Percentiles rank a stretch among this genome's conserved stretches.
phyloP scores from a whole-genome alignment of 1,140 invertebrate genomes.

The Drosophila obscura region DNA sequence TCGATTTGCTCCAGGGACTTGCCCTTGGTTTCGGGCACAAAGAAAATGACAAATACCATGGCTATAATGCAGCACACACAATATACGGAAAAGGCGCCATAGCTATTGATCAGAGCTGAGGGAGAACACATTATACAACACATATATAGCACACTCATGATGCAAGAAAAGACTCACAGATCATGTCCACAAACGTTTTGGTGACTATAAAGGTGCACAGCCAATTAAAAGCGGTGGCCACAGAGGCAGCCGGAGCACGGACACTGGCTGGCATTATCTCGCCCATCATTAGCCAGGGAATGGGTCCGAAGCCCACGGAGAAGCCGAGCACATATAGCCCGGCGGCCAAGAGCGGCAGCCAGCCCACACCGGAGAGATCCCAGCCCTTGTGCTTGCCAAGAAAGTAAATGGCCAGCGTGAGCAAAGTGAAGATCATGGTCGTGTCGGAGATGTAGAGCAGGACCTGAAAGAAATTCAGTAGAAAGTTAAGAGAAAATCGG shows the following conservation, averaged over 20 bases:
- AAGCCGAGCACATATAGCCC: slow-evolving; percentile 93
- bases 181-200: slow-evolving; percentile 91
- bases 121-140: neutral
- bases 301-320: slow-evolving; percentile 95
- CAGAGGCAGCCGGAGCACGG: slow-evolving; percentile 91
- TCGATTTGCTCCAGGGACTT: slow-evolving; percentile 95
- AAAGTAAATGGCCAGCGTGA: slow-evolving; percentile 90
- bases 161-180: slow-evolving; percentile 64
- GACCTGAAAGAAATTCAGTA: slow-evolving; percentile 81
- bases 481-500: neutral
- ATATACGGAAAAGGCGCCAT: slow-evolving; percentile 93
- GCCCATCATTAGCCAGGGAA: slow-evolving; percentile 97
- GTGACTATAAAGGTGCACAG: slow-evolving; percentile 95
- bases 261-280: slow-evolving; percentile 93
- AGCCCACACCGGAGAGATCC: slow-evolving; percentile 87
- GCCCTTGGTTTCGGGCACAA: slow-evolving; percentile 96
- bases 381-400: slow-evolving; percentile 86
- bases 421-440: slow-evolving; percentile 90
- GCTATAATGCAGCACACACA: slow-evolving; percentile 89
- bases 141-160: neutral
- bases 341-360: slow-evolving; percentile 92
- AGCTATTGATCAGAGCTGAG: slow-evolving; percentile 86
- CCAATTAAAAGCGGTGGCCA: slow-evolving; percentile 95
- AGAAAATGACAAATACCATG: slow-evolving; percentile 91
- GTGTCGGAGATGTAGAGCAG: slow-evolving; percentile 91